Evolutionary conservation across 2,888 invertebrate species (phyloP).

Genomic region (Cecidostiba fungosa): DNA sequence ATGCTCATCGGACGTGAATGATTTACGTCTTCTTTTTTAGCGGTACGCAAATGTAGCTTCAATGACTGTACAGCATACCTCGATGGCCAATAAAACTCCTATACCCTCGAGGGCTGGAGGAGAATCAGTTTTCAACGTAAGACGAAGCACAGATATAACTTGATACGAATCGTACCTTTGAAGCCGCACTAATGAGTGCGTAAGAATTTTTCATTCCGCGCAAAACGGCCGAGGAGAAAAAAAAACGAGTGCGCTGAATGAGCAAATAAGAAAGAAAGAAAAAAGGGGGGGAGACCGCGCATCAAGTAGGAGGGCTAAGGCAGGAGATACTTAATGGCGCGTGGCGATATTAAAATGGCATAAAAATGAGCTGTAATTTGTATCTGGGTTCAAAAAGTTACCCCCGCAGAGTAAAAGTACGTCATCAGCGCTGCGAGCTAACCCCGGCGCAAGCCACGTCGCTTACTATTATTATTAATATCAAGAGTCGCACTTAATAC

Average conservation of each 20-base stretch:
- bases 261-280: constrained; percentile 61
- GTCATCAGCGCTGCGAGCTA: constrained; percentile 67
- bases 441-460: constrained; percentile 65
- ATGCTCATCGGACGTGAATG: constrained; percentile 56
- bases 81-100: constrained; percentile 40
- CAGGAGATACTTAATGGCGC: constrained; percentile 79
- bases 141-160: constrained; percentile 20
- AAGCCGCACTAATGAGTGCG: constrained; percentile 71
- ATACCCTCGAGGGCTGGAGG: background rate
- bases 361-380: constrained; percentile 80
- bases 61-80: constrained; percentile 16
- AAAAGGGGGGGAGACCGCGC: constrained; percentile 56
- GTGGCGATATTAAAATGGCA: constrained; percentile 80
- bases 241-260: constrained; percentile 54
- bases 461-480: constrained; percentile 78
- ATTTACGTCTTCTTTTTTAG: constrained; percentile 30
- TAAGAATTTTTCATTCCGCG: constrained; percentile 72
- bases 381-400: constrained; percentile 77
- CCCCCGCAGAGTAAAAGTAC: constrained; percentile 67
- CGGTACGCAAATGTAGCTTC: background rate
- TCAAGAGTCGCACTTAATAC: constrained; percentile 77
- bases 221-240: constrained; percentile 57
- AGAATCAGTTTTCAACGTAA: constrained; percentile 50
- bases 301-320: constrained; percentile 66
- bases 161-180: constrained; percentile 62